phyloP scores from a whole-genome alignment of 2,888 invertebrate species.

The Pandemis corylana region DNA sequence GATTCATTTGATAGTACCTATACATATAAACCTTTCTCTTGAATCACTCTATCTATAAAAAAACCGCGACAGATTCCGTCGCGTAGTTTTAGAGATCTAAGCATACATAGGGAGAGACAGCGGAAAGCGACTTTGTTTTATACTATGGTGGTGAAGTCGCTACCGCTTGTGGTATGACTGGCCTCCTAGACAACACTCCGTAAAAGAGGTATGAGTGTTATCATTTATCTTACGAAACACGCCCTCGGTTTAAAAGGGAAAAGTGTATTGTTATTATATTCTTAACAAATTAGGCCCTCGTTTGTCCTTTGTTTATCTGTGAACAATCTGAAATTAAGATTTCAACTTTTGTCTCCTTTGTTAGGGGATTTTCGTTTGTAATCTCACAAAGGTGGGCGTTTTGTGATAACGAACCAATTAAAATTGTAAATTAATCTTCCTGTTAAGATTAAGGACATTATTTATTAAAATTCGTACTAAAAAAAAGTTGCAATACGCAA shows the following conservation, averaged over 20 bases:
- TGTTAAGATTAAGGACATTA: background rate
- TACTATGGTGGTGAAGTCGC: background rate
- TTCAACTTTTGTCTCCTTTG: constrained; percentile 20
- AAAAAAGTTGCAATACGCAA: background rate
- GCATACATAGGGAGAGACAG: too few species aligned
- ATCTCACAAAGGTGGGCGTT: background rate
- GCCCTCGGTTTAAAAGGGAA: constrained; percentile 39
- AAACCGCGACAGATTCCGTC: too few species aligned
- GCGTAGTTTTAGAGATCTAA: too few species aligned
- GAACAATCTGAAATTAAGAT: constrained; percentile 34
- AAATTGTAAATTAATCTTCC: background rate
- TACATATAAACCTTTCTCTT: too few species aligned
- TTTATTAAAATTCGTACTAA: background rate
- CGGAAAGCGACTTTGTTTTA: too few species aligned
- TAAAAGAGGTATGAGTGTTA: constrained; percentile 40
- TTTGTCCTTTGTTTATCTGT: constrained; percentile 31
- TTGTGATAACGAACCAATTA: constrained; percentile 6
- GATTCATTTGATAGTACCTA: too few species aligned
- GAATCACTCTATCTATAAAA: too few species aligned
- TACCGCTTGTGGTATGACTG: background rate
- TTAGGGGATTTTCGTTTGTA: background rate
- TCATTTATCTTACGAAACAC: constrained; percentile 39
- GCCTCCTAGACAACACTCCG: constrained; percentile 27
- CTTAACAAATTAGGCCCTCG: constrained; percentile 39
- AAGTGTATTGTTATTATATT: constrained; percentile 41